Base-by-base conservation (phyloP, 2,113 vertebrate species). In the Carassius auratus region DNA sequence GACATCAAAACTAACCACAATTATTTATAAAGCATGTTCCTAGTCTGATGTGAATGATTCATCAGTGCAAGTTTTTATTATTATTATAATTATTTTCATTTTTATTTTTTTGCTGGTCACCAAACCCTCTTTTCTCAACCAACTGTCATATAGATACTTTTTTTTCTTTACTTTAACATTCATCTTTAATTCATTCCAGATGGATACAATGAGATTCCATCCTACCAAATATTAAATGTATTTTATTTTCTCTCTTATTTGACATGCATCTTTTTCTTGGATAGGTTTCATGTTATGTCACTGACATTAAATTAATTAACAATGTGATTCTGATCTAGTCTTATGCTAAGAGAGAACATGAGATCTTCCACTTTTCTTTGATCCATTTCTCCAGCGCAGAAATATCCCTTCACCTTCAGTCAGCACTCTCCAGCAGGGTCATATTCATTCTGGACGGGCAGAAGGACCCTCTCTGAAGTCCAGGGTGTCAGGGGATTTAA, bases 401-500 rank as follows among this genome's bases (percentile, higher is more conserved):
- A 81, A 66, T 36, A 42, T 33, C 23, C 13, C 4, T n/a, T 81
- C 78, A 21, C 42, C 42, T 36, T 50, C 55, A 33, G 42, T 62
- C 38, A 26, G 30, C 15, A n/a, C 12, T 84, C 61, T 66, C 75
- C 62, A 71, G 62, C n/a, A 71, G 45, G 59, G 74, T 77, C 83
- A 84, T 50, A 74, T 42, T 77, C 76, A 57, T 85, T 69, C 62
- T 8, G 76, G 76, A 80, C 19, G 71, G 83, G 66, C 30, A 55
- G 57, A 64, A 66, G 2, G 82, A 26, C 38, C 69, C 84, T 77
- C 52, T 87, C 81, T 62, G 66, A 64, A 71, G 68, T 66, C 92
- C 90, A 90, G 88, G 73, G 81, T 94, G 92, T 94, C 92, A 88
- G 89, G 83, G 88, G 91, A 90, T 91, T 93, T 93, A 87, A 68